phyloP scores from a whole-genome alignment of 2,113 vertebrate species.

The Sarotherodon lohbergeri region DNA sequence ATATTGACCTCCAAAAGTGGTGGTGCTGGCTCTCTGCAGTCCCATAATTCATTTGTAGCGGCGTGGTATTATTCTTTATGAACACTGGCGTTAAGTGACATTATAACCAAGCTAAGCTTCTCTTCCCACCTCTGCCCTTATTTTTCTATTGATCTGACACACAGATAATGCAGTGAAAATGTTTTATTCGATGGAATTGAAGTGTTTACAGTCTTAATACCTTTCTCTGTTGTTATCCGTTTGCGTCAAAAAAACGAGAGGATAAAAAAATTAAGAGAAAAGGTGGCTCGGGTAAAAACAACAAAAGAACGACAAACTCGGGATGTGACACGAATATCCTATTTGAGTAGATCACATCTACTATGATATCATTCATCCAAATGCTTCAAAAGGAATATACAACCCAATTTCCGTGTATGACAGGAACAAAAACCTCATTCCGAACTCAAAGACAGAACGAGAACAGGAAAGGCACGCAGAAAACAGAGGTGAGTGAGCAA shows the following conservation, averaged over 20 bases:
- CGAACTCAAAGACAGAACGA: background rate
- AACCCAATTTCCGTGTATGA: background rate
- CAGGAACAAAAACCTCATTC: background rate
- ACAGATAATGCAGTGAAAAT: background rate
- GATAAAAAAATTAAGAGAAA: background rate
- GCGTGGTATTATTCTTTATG: background rate
- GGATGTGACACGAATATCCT: background rate
- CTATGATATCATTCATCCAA: background rate
- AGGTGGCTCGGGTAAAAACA: background rate
- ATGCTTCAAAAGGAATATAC: background rate
- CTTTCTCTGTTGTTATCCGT: background rate
- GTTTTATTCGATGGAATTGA: background rate
- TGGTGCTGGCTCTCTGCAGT: background rate
- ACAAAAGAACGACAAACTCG: background rate
- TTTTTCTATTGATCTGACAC: background rate
- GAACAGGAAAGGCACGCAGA: background rate
- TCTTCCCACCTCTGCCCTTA: background rate
- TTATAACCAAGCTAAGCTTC: background rate
- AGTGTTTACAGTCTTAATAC: background rate
- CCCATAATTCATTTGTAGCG: background rate
- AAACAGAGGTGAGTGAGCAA: slow-evolving; percentile 5
- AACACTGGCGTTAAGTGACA: background rate
- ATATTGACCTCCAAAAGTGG: background rate
- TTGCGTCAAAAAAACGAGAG: accelerated
- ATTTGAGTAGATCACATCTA: background rate